phyloP scores from a whole-genome alignment of 2,797 vertebrate genomes.

The Holocentrus rufus region DNA sequence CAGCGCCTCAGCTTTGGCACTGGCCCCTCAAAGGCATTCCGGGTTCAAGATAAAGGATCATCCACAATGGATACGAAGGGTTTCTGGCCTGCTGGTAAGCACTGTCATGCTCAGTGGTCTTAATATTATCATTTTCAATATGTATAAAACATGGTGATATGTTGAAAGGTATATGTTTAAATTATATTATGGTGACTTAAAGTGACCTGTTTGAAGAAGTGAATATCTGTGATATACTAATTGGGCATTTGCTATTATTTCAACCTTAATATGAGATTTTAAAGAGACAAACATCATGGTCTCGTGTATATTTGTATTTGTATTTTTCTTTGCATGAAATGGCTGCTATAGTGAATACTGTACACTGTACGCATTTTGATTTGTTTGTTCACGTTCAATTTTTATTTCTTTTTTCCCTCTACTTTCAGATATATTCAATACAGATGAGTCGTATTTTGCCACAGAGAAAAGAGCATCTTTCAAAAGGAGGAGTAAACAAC shows the following conservation, averaged over 20 bases:
- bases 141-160: too few relatives aligned
- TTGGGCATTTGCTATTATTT: not conserved
- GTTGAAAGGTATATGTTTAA: not conserved
- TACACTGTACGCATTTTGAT: not conserved
- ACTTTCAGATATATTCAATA: slow-evolving; percentile 33
- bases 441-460: slow-evolving; percentile 8
- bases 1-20: slow-evolving; percentile 28
- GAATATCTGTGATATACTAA: not conserved
- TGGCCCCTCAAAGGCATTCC: slow-evolving; percentile 1
- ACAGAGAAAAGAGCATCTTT: slow-evolving; percentile 10
- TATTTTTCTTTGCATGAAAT: not conserved
- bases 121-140: not conserved
- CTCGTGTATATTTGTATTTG: not conserved
- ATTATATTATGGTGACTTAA: not conserved
- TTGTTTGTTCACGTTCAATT: not conserved
- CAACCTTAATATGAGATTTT: not conserved
- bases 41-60: slow-evolving; percentile 11
- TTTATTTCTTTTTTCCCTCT: slow-evolving; percentile 12
- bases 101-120: not conserved
- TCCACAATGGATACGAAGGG: slow-evolving; percentile 15
- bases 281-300: too few relatives aligned
- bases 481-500: slow-evolving; percentile 53
- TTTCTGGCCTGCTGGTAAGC: slow-evolving; percentile 48
- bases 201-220: not conserved
- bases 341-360: not conserved